Base-by-base conservation (phyloP, 2,888 invertebrate species). In the Muscina levida region DNA sequence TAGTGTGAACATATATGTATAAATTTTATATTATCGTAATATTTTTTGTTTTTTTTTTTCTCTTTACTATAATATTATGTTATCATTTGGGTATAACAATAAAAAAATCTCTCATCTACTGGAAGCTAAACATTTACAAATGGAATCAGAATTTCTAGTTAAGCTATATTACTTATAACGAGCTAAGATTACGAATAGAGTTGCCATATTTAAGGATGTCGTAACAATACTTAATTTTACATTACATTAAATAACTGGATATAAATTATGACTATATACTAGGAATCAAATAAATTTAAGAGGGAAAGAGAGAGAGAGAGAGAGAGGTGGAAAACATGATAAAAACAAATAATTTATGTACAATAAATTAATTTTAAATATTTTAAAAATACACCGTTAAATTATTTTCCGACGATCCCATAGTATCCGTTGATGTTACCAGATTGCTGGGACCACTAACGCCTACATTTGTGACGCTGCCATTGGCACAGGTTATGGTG, bases 371-470 rank as follows among this genome's bases (percentile, higher is more conserved):
- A 24, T 24, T 53, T 2, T 22, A 53, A 53, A 24, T 3, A 13
- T 37, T 53, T 89, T 90, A 93, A 88, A 93, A 93, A 87, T 93
- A 93, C 76, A 93, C 92, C 57, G 92, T 93, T 85, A 93, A 88
- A 88, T 93, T 93, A 87, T 92, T 92, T 85, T 92, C 92, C n/a
- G 91, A 91, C 46, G 92, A 90, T 62, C 90, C 89, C 86, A 91
- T 88, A 70, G 88, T 86, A 74, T 90, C 90, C 4, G 87, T 86
- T 26, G 89, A 88, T 4, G 86, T 79, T 56, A 88, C 80, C 8
- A 89, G 83, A 82, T 90, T 89, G 19, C 89, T 91, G 8, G 83
- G 82, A 3, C 86, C 87, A 24, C 83, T 85, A 1, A 80, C 66
- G 0, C 74, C 84, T 2, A 84, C 78, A 75, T 74, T 77, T 22